Conservation (phyloP, 2,113 vertebrate species). For the Tyrannus savana region DNA sequence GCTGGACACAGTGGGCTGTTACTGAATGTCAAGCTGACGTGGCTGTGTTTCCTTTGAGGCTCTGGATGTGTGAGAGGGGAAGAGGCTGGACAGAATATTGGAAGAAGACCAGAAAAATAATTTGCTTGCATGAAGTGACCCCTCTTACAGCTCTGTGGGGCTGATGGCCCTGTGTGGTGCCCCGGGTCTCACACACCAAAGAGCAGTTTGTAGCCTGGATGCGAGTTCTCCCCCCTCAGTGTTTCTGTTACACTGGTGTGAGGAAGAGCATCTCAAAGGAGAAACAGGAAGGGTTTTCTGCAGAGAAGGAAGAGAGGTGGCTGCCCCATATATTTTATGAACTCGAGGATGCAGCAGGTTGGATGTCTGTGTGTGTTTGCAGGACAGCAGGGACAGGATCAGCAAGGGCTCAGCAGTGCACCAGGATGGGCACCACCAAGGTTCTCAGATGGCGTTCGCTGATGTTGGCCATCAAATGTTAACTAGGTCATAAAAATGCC, state of each 20-base stretch:
- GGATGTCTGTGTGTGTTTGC: background rate
- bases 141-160: background rate
- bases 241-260: background rate
- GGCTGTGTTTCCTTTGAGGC: background rate
- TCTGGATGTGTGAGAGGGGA: background rate
- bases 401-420: background rate
- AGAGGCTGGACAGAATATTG: background rate
- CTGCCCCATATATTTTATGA: background rate
- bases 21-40: background rate
- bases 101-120: background rate
- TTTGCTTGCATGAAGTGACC: background rate
- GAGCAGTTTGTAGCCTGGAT: background rate
- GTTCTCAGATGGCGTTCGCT: background rate
- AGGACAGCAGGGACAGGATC: background rate
- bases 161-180: background rate
- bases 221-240: background rate
- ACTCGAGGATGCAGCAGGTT: background rate
- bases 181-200: background rate
- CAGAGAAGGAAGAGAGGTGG: background rate
- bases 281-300: background rate
- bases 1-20: background rate
- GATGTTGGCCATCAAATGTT: background rate
- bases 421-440: background rate
- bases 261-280: background rate
- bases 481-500: conserved; percentile 15